Conservation (phyloP, 2,113 vertebrate species). For the Aegithalos caudatus region DNA sequence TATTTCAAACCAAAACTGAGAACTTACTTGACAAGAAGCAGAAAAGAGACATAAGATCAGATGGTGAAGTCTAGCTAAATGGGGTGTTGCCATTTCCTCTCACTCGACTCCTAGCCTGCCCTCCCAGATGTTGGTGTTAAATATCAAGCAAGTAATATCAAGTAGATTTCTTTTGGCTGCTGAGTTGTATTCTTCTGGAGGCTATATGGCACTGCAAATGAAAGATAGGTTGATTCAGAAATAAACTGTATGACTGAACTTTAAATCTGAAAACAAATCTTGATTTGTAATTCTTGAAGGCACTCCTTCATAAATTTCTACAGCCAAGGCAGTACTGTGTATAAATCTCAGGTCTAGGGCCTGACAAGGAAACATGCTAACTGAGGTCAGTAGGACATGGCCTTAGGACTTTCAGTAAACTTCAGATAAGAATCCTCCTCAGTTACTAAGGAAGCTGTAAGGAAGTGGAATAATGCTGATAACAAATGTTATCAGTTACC, state of each 20-base stretch:
- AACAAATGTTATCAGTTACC: background rate
- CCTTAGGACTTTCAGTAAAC: background rate
- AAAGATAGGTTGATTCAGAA: background rate
- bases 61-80: conserved; percentile 2
- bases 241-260: background rate
- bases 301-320: background rate
- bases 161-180: conserved; percentile 47
- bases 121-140: background rate
- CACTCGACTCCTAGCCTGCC: background rate
- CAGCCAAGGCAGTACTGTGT: background rate
- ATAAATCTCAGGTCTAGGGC: background rate
- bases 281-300: background rate
- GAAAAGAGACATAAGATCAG: background rate
- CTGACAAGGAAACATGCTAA: background rate
- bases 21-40: conserved; percentile 15
- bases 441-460: background rate
- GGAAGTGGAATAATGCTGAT: background rate
- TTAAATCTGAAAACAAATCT: background rate
- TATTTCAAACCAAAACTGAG: background rate
- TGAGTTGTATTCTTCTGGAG: background rate
- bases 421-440: background rate
- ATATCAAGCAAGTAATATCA: background rate
- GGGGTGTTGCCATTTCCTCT: conserved; percentile 16
- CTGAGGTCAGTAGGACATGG: background rate
- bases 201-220: background rate